A percentile compares a stretch with the other conserved stretches of the same genome.
Evolutionary conservation across 1,140 invertebrate species (phyloP).

Genomic region (Drosophila athabasca): DNA sequence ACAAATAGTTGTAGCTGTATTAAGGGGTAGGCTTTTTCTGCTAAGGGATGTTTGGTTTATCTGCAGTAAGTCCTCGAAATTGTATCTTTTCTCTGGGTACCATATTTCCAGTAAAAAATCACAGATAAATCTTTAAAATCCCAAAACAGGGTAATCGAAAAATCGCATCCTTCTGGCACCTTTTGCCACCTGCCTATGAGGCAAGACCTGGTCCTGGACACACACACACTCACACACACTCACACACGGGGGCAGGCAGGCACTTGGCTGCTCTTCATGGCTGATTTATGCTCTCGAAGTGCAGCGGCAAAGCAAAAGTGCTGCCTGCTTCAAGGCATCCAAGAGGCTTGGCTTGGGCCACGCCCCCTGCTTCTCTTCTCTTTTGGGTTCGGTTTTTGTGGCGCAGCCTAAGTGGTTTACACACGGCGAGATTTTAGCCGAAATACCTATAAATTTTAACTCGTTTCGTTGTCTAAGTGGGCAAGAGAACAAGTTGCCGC

Average conservation of each 20-base stretch:
- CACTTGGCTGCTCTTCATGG: conserved; percentile 65
- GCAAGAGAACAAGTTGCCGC: conserved; percentile 66
- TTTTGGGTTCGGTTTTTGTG: conserved; percentile 1
- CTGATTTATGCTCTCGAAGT: conserved; percentile 72
- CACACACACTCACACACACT: conserved; percentile 13
- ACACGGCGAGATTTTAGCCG: conserved; percentile 74
- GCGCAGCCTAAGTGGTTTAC: conserved; percentile 71
- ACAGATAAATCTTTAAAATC: not conserved
- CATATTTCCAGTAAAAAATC: too few relatives aligned
- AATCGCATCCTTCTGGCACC: not conserved
- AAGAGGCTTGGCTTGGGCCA: conserved; percentile 28
- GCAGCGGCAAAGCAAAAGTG: conserved; percentile 47
- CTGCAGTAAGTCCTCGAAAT: too few relatives aligned
- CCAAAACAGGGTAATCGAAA: not conserved
- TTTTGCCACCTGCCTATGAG: too few relatives aligned
- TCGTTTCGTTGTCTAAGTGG: conserved; percentile 75
- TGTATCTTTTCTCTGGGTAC: too few relatives aligned
- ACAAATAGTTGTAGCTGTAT: conserved; percentile 1
- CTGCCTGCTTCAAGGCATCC: conserved; percentile 48
- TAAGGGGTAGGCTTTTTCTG: conserved; percentile 12
- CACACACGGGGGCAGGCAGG: conserved; percentile 14
- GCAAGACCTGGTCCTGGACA: conserved; percentile 35
- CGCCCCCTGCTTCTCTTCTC: conserved; percentile 19
- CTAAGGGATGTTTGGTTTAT: not conserved
- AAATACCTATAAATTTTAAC: conserved; percentile 82